These are phyloP conservation scores for Elysia chlorotica DNA, from an alignment of 1,140 invertebrate species.

Conservation along the genomic window DNA sequence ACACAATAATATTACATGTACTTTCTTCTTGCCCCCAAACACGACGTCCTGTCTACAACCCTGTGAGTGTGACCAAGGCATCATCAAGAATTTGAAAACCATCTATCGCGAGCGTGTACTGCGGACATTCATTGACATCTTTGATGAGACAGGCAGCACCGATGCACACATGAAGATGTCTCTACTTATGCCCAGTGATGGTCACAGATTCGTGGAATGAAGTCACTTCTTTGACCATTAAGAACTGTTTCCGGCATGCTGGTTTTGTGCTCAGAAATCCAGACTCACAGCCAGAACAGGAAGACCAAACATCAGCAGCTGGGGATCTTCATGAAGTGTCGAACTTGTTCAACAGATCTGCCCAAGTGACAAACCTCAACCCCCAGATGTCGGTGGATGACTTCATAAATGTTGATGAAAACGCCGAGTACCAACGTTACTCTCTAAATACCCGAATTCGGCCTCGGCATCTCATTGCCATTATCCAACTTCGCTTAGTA, in stretches of 20 bases:
- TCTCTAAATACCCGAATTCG: too few species aligned
- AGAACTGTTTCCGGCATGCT: neutral
- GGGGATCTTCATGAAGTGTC: neutral
- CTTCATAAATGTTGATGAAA: neutral
- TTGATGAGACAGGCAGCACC: neutral
- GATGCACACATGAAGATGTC: neutral
- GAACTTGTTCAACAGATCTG: neutral
- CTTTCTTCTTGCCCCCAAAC: neutral
- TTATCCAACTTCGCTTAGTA: too few species aligned
- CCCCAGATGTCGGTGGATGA: neutral
- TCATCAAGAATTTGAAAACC: neutral
- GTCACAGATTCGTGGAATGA: neutral
- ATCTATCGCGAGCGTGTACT: neutral
- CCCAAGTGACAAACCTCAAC: neutral
- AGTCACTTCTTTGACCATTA: neutral
- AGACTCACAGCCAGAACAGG: too few species aligned
- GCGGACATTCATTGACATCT: neutral
- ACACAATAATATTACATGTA: neutral
- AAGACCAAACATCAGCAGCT: neutral
- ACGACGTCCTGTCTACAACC: neutral
- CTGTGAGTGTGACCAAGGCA: neutral
- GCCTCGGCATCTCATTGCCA: too few species aligned
- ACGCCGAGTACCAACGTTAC: too few species aligned
- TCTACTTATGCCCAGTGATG: neutral
- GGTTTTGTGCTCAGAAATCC: too few species aligned